Evolutionary conservation across 2,888 invertebrate species (phyloP).

Genomic region (Drosophila falleni): DNA sequence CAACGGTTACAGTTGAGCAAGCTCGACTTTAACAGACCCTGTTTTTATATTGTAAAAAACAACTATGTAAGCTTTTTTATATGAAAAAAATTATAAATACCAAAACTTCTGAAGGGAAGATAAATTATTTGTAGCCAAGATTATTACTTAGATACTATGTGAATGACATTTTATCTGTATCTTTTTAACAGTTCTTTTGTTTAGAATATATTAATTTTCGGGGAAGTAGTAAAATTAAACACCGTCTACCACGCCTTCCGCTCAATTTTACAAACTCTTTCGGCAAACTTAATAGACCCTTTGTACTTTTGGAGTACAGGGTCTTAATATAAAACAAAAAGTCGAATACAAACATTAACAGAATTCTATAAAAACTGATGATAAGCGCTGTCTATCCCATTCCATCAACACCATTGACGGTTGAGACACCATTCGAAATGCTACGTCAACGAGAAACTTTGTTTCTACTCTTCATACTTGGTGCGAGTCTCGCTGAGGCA

Average conservation of each 20-base stretch:
- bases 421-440: slow-evolving; percentile 33
- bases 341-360: background rate
- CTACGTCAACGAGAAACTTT: slow-evolving; percentile 6
- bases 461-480: slow-evolving; percentile 1
- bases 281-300: background rate
- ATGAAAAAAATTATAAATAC: background rate
- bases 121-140: too few relatives aligned
- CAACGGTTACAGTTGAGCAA: background rate
- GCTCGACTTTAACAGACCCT: background rate
- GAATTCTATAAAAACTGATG: slow-evolving; percentile 30
- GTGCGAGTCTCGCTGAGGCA: background rate
- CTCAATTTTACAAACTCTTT: too few relatives aligned
- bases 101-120: too few relatives aligned
- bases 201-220: too few relatives aligned
- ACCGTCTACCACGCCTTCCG: background rate
- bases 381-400: slow-evolving; percentile 37
- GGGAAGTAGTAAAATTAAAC: too few relatives aligned
- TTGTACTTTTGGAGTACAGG: background rate
- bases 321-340: background rate
- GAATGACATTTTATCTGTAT: too few relatives aligned
- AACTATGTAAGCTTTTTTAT: too few relatives aligned
- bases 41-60: background rate
- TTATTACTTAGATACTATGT: too few relatives aligned
- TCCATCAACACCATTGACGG: background rate
- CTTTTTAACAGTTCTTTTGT: background rate